Conservation (phyloP, 2,888 invertebrate genomes). For the Caenorhabditis afra region DNA sequence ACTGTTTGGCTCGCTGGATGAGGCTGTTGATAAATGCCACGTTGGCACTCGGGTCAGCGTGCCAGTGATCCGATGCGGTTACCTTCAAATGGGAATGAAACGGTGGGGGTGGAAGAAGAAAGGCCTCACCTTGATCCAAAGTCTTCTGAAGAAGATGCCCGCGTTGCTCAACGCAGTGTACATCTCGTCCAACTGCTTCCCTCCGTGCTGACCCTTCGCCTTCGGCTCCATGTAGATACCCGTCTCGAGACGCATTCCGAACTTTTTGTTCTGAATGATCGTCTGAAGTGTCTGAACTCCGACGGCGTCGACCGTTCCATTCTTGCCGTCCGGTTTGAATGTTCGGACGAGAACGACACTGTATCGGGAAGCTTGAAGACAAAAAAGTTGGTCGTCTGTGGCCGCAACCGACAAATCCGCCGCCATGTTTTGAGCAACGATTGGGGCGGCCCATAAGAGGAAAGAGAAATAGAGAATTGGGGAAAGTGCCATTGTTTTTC, state of each 20-base stretch:
- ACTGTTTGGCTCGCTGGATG: slow-evolving; percentile 1
- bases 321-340: background rate
- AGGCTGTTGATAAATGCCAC: background rate
- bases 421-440: background rate
- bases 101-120: too few species aligned
- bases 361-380: background rate
- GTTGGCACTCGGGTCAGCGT: background rate
- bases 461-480: background rate
- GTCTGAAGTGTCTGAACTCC: background rate
- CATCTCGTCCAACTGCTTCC: slow-evolving; percentile 10
- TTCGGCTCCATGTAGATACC: slow-evolving; percentile 11
- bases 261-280: background rate
- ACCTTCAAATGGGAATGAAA: background rate
- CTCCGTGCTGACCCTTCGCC: background rate
- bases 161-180: background rate
- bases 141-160: background rate
- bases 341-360: background rate
- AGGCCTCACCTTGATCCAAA: background rate
- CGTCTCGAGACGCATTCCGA: background rate
- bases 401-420: slow-evolving; percentile 1
- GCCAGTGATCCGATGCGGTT: background rate
- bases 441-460: background rate
- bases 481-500: background rate
- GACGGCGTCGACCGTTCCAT: background rate
- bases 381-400: background rate